Conservation (phyloP, 2,113 vertebrate genomes). For the Oryzias curvinotus region DNA sequence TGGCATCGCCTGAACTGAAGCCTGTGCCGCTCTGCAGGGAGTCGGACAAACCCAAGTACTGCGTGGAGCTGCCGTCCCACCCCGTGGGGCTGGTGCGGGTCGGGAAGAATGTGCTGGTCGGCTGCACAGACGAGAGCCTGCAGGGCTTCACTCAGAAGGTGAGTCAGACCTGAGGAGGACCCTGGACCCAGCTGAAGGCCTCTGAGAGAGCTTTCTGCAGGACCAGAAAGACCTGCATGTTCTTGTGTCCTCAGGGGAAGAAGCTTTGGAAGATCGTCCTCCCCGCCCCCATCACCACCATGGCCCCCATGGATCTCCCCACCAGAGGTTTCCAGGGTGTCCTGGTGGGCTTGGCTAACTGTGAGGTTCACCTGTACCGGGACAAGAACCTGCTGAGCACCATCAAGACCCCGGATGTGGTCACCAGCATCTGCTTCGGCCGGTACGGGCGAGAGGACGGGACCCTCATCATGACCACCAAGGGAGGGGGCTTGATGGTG, state of each 20-base stretch:
- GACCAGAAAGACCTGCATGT: neutral
- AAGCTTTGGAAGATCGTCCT: constrained; percentile 81
- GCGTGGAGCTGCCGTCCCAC: constrained; percentile 83
- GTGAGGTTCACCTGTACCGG: constrained; percentile 85
- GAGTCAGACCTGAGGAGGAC: neutral
- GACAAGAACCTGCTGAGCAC: constrained; percentile 84
- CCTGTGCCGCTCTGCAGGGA: constrained; percentile 69
- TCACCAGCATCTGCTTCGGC: constrained; percentile 87
- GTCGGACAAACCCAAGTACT: constrained; percentile 81
- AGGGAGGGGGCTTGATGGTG: constrained; percentile 84
- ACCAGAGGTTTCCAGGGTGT: constrained; percentile 84
- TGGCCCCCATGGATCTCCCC: constrained; percentile 84
- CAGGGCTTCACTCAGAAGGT: constrained; percentile 86
- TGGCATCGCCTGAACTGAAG: neutral
- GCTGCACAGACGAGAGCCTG: constrained; percentile 81
- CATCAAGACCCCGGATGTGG: constrained; percentile 79
- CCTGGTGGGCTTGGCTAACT: constrained; percentile 82
- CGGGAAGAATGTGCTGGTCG: constrained; percentile 84
- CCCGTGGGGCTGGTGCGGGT: constrained; percentile 82
- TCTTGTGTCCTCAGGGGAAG: constrained; percentile 79
- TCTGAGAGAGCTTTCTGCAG: neutral
- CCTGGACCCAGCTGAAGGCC: too few species aligned
- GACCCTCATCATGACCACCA: constrained; percentile 85
- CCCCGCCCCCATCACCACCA: constrained; percentile 80
- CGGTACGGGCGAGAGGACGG: constrained; percentile 88